These are phyloP conservation scores for Drosophila miranda DNA, from an alignment of 1,140 invertebrate species.

Conservation along the genomic window DNA sequence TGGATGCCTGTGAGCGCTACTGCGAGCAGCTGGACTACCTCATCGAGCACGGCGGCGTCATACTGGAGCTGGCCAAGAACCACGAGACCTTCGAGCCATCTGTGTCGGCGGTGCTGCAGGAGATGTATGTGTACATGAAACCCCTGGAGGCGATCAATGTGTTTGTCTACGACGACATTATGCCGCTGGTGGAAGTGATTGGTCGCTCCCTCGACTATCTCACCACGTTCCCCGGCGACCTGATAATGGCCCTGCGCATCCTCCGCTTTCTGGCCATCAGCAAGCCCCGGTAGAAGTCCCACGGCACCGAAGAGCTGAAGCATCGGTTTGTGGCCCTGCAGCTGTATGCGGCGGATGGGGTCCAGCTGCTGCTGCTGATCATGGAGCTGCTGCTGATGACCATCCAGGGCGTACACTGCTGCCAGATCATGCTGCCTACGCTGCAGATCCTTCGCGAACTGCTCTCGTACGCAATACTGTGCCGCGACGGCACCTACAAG, in stretches of 20 bases:
- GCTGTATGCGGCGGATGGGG: slow-evolving; percentile 92
- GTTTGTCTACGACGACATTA: slow-evolving; percentile 90
- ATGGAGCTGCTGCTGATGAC: slow-evolving; percentile 92
- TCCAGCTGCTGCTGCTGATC: slow-evolving; percentile 89
- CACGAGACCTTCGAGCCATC: slow-evolving; percentile 86
- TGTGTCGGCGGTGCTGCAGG: slow-evolving; percentile 86
- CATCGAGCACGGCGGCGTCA: slow-evolving; percentile 86
- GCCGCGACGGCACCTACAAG: slow-evolving; percentile 92
- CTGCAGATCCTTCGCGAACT: slow-evolving; percentile 90
- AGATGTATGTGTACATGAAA: slow-evolving; percentile 90
- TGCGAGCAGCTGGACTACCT: slow-evolving; percentile 89
- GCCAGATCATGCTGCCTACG: slow-evolving; percentile 90
- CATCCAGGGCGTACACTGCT: slow-evolving; percentile 88
- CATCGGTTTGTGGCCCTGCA: slow-evolving; percentile 95
- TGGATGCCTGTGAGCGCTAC: slow-evolving; percentile 87
- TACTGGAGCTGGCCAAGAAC: slow-evolving; percentile 86
- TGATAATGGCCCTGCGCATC: slow-evolving; percentile 89
- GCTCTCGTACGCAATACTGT: slow-evolving; percentile 91
- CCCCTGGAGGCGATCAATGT: slow-evolving; percentile 87
- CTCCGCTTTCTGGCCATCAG: slow-evolving; percentile 87
- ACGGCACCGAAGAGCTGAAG: slow-evolving; percentile 89
- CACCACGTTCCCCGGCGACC: slow-evolving; percentile 88
- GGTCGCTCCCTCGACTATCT: slow-evolving; percentile 89
- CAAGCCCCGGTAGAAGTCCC: slow-evolving; percentile 74
- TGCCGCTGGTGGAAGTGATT: slow-evolving; percentile 87